Evolutionary conservation across 2,113 vertebrate species (phyloP), one percentile per base, ranked within the genome.

Genomic region (Oceanodroma tethys): DNA sequence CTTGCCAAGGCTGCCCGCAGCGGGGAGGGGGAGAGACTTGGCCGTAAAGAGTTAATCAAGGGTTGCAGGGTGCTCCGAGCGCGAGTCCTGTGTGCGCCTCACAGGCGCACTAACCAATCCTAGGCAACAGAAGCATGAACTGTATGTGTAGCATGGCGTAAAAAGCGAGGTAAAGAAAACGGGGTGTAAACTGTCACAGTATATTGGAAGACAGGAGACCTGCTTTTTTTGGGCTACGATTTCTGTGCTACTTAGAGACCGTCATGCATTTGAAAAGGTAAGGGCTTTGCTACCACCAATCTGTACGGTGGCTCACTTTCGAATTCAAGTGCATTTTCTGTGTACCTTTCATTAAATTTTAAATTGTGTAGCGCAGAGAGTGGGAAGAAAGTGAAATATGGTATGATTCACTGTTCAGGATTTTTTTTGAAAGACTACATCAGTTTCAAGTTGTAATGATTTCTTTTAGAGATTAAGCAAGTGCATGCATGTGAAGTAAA

Each of bases 211-310:
- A 78, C 72, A 79, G 74, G 74, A 73, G 70, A 83, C 13, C 81
- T 48, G 81, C 56, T 92, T 50, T 36, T 73, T 73, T 38, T 1
- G 78, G 70, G 70, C 93, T 84, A 3, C 71, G 30, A 19, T 96
- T 71, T 80, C 47, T 81, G 71, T 40, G 71, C 79, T 62, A 9
- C 68, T 82, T 70, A 90, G 80, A 88, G 82, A 76, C 30, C 96
- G 9, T 13, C 95, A 92, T 88, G 95, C 88, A 32, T 86, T 93
- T 67, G 4, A 87, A 58, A 95, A 98, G 97, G 97, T 98, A 98
- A 98, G 97, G 86, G 79, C 43, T 90, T 81, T 60, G 68, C 55
- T 20, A 47, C 23, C 85, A 6, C 7, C 43, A 4, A 4, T 16
- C 79, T 29, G 3, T 42, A 2, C 3, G 3, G 52, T 34, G 81